phyloP scores from a whole-genome alignment of 2,888 invertebrate genomes.

The Crepidodera aurea region DNA sequence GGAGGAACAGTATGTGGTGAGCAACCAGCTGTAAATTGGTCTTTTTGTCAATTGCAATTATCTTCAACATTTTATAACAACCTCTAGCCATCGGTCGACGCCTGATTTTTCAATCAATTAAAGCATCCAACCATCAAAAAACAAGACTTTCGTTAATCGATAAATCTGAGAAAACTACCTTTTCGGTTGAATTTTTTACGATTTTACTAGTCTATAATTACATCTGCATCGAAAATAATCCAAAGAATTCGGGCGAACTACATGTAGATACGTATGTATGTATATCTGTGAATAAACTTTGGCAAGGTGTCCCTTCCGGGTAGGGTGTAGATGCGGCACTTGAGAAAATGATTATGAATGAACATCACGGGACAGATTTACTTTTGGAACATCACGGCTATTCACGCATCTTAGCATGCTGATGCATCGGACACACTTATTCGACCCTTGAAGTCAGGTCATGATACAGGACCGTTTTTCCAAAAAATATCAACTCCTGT shows the following conservation, averaged over 20 bases:
- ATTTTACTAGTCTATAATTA: slow-evolving; percentile 4
- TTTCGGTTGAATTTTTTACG: too few relatives aligned
- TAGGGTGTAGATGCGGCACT: slow-evolving; percentile 41
- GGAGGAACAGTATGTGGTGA: too few relatives aligned
- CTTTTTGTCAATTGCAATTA: too few relatives aligned
- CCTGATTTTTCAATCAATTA: too few relatives aligned
- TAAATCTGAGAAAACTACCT: too few relatives aligned
- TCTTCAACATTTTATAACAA: too few relatives aligned
- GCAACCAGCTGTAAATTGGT: too few relatives aligned
- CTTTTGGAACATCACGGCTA: slow-evolving; percentile 47
- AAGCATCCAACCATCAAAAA: too few relatives aligned
- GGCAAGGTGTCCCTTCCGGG: slow-evolving; percentile 56
- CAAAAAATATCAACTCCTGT: not conserved
- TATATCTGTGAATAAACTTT: slow-evolving; percentile 56
- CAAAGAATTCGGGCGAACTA: slow-evolving; percentile 48
- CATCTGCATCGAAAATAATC: slow-evolving; percentile 44
- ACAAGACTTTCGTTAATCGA: too few relatives aligned
- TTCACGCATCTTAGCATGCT: slow-evolving; percentile 45
- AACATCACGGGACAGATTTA: slow-evolving; percentile 52
- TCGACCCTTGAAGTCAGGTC: slow-evolving; percentile 32
- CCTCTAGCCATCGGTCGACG: too few relatives aligned
- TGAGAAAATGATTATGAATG: slow-evolving; percentile 52
- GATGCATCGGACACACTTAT: slow-evolving; percentile 33
- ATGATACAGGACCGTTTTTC: slow-evolving; percentile 27
- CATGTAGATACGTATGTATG: slow-evolving; percentile 42